phyloP scores from a whole-genome alignment of 2,888 invertebrate genomes.

The Sphecodes monilicornis region DNA sequence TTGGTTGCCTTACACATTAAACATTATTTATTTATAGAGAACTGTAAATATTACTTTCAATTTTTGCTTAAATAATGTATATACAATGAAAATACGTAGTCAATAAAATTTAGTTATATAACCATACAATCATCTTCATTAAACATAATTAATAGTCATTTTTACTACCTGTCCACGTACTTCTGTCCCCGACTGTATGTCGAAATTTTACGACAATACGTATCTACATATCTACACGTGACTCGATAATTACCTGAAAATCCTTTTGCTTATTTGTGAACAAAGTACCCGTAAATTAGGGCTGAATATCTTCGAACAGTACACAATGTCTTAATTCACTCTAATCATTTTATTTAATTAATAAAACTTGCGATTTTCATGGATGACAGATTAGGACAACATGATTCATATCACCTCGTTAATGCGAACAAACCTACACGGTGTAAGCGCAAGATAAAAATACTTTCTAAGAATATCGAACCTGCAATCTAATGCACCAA shows the following conservation, averaged over 20 bases:
- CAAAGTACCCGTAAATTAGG: not conserved
- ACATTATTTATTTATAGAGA: no score
- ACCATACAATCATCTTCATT: no score
- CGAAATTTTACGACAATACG: conserved; percentile 12
- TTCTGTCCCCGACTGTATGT: no score
- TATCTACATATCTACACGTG: not conserved
- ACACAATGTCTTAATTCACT: conserved; percentile 15
- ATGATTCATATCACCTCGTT: not conserved
- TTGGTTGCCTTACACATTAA: no score
- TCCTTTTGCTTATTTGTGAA: not conserved
- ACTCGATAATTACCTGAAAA: conserved; percentile 13
- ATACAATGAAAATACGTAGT: no score
- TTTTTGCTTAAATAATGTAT: no score
- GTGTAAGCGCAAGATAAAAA: not conserved
- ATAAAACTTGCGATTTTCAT: not conserved
- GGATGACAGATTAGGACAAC: conserved; percentile 39
- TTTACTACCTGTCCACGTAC: no score
- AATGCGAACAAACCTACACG: not conserved
- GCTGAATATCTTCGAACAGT: not conserved
- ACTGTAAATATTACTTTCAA: no score
- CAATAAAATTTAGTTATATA: no score
- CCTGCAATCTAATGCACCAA: not conserved
- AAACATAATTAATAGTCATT: no score
- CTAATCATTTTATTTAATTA: conserved; percentile 57
- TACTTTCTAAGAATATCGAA: not conserved